Evolutionary conservation across 2,113 vertebrate species (phyloP).

Genomic region (Jacana jacana): DNA sequence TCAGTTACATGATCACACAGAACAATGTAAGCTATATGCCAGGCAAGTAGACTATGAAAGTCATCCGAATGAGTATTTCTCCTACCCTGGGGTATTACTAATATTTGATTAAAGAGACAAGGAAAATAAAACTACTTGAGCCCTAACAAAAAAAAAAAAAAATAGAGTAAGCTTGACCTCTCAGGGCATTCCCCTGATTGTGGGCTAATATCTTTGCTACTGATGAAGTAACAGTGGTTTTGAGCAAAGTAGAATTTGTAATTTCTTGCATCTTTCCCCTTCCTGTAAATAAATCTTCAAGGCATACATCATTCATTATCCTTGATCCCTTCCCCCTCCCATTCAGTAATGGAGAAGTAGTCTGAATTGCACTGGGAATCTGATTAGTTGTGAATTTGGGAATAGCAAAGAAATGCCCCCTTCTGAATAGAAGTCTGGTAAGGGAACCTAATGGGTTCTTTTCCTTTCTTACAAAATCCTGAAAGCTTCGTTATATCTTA

Average conservation of each 20-base stretch:
- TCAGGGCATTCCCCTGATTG: not conserved
- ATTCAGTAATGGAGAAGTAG: not conserved
- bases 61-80: not conserved
- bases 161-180: not conserved
- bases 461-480: not conserved
- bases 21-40: not conserved
- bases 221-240: not conserved
- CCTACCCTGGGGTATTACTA: not conserved
- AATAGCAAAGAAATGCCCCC: not conserved
- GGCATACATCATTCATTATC: not conserved
- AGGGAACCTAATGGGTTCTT: not conserved
- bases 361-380: not conserved
- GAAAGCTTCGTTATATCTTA: not conserved
- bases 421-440: not conserved
- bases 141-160: not conserved
- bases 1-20: not conserved
- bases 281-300: not conserved
- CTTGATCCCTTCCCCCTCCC: too few species aligned
- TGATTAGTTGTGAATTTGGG: not conserved
- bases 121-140: not conserved
- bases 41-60: not conserved
- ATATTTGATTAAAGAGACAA: not conserved
- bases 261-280: not conserved
- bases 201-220: not conserved
- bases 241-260: not conserved